Evolutionary conservation across 2,113 vertebrate species (phyloP).

Genomic region (Leptocoma aspasia): DNA sequence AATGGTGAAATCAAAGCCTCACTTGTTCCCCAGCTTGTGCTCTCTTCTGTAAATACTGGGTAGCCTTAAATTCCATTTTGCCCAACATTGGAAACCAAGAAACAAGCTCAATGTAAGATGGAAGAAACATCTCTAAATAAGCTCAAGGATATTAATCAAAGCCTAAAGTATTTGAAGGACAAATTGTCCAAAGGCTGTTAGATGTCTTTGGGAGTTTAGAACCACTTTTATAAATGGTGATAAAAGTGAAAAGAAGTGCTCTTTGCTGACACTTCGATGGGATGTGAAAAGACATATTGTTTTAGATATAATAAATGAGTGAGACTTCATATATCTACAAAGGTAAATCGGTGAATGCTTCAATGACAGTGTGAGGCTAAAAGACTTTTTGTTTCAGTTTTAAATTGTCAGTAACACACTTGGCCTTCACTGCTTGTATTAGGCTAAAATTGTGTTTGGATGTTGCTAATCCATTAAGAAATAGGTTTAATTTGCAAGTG

Average conservation of each 20-base stretch:
- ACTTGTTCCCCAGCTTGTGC: neutral
- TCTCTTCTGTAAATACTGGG: neutral
- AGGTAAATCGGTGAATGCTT: neutral
- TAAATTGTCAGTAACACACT: neutral
- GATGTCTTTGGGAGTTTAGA: neutral
- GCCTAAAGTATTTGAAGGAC: neutral
- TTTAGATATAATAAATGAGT: neutral
- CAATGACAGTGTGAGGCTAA: neutral
- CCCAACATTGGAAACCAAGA: neutral
- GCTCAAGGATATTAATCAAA: neutral
- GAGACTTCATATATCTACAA: neutral
- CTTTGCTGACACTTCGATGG: neutral
- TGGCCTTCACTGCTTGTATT: neutral
- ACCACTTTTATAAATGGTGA: neutral
- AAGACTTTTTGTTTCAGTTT: neutral
- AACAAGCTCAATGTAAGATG: neutral
- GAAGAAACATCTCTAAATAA: neutral
- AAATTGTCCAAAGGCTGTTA: neutral
- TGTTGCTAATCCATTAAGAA: neutral
- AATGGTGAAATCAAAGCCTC: conserved; percentile 21
- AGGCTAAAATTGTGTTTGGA: neutral
- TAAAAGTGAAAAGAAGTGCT: neutral
- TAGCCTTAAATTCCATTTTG: neutral
- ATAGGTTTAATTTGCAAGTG: neutral
- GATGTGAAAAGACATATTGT: neutral